Base-by-base conservation (phyloP, 1,140 invertebrate genomes). In the Brachionus calyciflorus region DNA sequence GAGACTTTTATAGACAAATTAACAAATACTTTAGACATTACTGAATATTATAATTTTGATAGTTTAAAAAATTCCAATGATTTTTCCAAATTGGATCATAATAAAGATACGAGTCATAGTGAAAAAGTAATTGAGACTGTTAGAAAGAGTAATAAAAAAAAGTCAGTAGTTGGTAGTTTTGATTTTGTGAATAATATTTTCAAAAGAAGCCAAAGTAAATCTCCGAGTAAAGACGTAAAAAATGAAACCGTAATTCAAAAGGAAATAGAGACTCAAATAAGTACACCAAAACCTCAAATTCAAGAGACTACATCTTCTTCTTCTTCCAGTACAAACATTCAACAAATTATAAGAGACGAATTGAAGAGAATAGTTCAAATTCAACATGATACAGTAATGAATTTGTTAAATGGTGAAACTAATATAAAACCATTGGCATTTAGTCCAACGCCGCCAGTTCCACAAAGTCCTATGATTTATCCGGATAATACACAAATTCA, bases 321-420 rank as follows among this genome's bases (percentile, higher is more conserved):
- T 21, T 21, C n/a, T 51, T 51, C 26, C 3, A 51, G 30, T 26
- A 10, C 7, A 4, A 33, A 60, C 30, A n/a, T 73, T 17, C 46
- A 73, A 19, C 46, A 73, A 33, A 24, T 73, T 1, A 30, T 73
- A 10, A 49, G 21, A 49, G 21, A 55, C 19, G 69, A 73, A 19
- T 26, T 73, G 4, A 73, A 24, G 14, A 49, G 40, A 73, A 51
- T 73, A 6, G 69, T 73, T 49, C 69, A 73, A 73, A 21, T 73
- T 12, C 46, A 73, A 26, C 69, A 73, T 33, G 24, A 49, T 41
- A 73, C 69, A 5, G 46, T 73, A 1, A 73, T 73, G 69, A 73
- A 51, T 41, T 73, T 30, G 28, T 73, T 73, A 5, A 73, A 73
- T 7, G 21, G 41, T 73, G 14, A 51, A 37, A 14, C 69, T n/a